Evolutionary conservation across 2,113 vertebrate genomes (phyloP).

Genomic region (Stictonetta naevosa): DNA sequence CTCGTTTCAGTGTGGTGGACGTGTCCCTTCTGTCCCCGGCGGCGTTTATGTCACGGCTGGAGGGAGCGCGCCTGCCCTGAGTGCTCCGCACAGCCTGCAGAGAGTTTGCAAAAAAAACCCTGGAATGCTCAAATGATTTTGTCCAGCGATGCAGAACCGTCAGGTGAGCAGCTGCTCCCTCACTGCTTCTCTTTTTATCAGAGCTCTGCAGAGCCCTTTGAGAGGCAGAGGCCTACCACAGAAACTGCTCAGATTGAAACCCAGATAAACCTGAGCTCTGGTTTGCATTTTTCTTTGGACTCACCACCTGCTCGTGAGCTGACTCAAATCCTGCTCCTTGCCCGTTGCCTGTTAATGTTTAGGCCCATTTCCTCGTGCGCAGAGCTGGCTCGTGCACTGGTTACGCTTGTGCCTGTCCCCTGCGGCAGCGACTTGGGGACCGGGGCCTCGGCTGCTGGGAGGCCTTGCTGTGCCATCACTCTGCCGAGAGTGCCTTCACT

Average conservation of each 20-base stretch:
- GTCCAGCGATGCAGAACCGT: neutral
- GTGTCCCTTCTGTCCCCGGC: neutral
- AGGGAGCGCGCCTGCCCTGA: fast-evolving
- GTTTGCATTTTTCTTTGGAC: neutral
- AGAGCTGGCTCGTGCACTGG: neutral
- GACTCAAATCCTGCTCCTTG: fast-evolving
- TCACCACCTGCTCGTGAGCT: neutral
- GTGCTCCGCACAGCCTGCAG: neutral
- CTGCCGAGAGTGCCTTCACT: neutral
- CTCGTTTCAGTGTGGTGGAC: neutral
- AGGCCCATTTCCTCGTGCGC: neutral
- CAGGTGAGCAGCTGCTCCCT: neutral
- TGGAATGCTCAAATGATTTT: neutral
- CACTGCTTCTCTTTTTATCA: neutral
- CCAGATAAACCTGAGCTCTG: neutral
- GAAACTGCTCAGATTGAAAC: neutral
- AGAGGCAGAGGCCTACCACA: neutral
- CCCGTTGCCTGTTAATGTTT: neutral
- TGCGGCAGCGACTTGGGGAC: neutral
- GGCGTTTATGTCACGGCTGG: neutral
- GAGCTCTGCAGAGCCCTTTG: neutral
- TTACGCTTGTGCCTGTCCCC: neutral
- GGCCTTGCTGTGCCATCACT: neutral
- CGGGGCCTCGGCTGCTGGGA: neutral
- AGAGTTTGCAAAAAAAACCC: neutral